Base-by-base conservation (phyloP, 2,113 vertebrate genomes). In the Dasyurus viverrinus region DNA sequence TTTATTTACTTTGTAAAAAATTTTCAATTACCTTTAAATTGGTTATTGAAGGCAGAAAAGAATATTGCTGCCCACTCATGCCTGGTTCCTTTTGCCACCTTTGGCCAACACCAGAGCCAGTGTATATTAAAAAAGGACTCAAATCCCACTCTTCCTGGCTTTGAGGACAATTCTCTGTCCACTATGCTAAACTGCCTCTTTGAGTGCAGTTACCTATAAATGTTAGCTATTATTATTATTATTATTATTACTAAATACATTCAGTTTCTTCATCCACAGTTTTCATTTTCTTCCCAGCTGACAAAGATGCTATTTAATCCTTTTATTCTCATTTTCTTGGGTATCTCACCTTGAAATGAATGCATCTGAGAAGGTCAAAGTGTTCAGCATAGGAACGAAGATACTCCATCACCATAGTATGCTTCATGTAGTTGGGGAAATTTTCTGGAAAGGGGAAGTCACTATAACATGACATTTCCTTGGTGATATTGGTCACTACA, bases 401-500 rank as follows among this genome's bases (percentile, higher is more conserved):
- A 95, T 99, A 99, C 24, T 99, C 93, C 98, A 99, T 95, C 53
- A 99, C 95, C 54, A 98, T 98, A 46, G 98, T 94, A 68, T 99
- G 98, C 50, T 97, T 98, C 98, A 99, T 98, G 97, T 96, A 99
- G 97, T 97, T 99, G 91, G 99, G 99, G 95, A 98, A 99, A 93
- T 99, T 96, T 42, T 98, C 99, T 0, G 98, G 99, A 98, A 98
- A 99, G 53, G 99, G 99, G 91, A 99, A 99, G 95, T 99, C 99
- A 0, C 99, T 99, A 97, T 99, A 99, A 97, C 99, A 99, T 97
- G 99, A 99, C 98, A 99, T 99, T 98, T 99, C 99, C 97, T 99
- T 99, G 90, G 99, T 99, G 91, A 99, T 99, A 96, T 99, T 99
- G 93, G 97, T 98, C 91, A 99, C 98, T 95, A 99, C 90, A 0